These are phyloP conservation scores for Pogonocherus hispidulus DNA, from an alignment of 2,888 invertebrate genomes.

Conservation along the genomic window DNA sequence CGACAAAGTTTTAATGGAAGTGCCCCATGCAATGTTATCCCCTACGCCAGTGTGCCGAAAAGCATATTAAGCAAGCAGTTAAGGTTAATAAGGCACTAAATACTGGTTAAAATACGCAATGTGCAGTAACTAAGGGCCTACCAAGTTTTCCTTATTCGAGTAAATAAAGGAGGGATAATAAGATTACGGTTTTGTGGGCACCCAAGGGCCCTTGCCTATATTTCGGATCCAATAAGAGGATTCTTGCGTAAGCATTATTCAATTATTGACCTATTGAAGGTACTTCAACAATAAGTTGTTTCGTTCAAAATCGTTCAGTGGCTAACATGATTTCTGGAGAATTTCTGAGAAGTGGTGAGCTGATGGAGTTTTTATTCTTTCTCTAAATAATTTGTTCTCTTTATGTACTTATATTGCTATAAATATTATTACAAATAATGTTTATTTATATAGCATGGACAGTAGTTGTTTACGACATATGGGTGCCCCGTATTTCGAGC, in stretches of 20 bases:
- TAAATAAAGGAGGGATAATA: constrained; percentile 26
- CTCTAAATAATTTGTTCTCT: too few relatives aligned
- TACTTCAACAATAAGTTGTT: constrained; percentile 1
- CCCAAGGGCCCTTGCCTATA: constrained; percentile 9
- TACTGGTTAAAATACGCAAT: constrained; percentile 15
- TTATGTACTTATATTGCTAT: too few relatives aligned
- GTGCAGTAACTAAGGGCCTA: not conserved
- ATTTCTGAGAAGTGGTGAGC: not conserved
- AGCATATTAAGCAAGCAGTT: constrained; percentile 4
- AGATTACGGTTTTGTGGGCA: constrained; percentile 20
- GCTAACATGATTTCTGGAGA: not conserved
- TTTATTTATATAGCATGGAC: too few relatives aligned
- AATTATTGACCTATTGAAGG: not conserved
- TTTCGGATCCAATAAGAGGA: constrained; percentile 21
- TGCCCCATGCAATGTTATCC: not conserved
- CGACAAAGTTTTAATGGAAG: too few relatives aligned
- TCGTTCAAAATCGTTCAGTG: not conserved
- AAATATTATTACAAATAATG: too few relatives aligned
- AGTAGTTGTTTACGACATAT: too few relatives aligned
- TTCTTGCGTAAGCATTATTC: constrained; percentile 21
- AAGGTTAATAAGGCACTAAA: constrained; percentile 9
- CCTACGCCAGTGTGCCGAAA: not conserved
- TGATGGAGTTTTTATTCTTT: too few relatives aligned
- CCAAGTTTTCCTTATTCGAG: constrained; percentile 3
- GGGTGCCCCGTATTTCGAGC: too few relatives aligned